A percentile compares a stretch with the other conserved stretches of the same genome.
Conservation (phyloP, 1,140 invertebrate genomes). For the Hydropsyche tenuis region DNA sequence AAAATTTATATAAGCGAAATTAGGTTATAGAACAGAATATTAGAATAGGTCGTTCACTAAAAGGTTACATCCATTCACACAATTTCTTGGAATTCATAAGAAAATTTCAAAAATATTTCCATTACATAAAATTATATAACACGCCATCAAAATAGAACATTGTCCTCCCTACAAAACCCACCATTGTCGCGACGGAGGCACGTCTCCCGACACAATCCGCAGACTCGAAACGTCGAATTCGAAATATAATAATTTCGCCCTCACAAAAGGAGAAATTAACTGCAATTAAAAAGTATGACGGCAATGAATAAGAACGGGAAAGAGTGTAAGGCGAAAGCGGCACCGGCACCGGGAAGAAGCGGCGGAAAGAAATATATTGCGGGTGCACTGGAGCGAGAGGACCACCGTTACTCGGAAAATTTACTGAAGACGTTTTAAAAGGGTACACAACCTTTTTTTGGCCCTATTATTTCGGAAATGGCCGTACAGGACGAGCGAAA, state of each 20-base stretch:
- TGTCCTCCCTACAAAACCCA: too few relatives aligned
- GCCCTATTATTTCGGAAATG: conserved; percentile 26
- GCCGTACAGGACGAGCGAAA: conserved; percentile 22
- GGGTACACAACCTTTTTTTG: conserved; percentile 24
- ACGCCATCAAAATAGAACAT: too few relatives aligned
- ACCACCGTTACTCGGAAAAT: conserved; percentile 31
- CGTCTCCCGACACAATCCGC: background rate
- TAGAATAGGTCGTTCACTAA: too few relatives aligned
- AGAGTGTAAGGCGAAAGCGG: background rate
- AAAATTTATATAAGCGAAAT: too few relatives aligned
- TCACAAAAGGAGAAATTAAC: conserved; percentile 24
- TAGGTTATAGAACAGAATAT: too few relatives aligned
- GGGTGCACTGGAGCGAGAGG: conserved; percentile 38
- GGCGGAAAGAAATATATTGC: conserved; percentile 41
- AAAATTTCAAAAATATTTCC: too few relatives aligned
- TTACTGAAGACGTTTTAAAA: conserved; percentile 38
- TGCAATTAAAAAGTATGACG: conserved; percentile 39
- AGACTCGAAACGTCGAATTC: background rate
- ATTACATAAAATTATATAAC: too few relatives aligned
- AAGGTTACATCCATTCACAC: too few relatives aligned
- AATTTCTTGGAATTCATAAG: too few relatives aligned
- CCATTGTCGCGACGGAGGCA: background rate
- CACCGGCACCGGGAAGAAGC: conserved; percentile 10
- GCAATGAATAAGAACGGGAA: conserved; percentile 27
- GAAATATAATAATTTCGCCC: background rate